These are phyloP conservation scores for Proterorhinus semilunaris DNA, from an alignment of 2,113 vertebrate species.

Conservation along the genomic window DNA sequence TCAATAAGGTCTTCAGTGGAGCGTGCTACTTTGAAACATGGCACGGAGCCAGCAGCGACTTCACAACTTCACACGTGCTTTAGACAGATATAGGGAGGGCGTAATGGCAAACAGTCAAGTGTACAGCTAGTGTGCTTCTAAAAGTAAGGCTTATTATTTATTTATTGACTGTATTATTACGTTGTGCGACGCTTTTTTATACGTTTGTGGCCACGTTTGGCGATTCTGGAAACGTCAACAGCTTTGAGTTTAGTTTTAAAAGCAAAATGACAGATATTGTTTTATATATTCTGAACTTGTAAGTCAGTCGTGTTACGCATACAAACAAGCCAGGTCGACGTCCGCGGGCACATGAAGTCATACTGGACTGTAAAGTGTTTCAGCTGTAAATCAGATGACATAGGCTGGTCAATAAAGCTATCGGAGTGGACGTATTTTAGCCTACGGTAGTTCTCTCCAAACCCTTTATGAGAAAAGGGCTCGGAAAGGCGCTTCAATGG, in stretches of 20 bases:
- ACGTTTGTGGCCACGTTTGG: not conserved
- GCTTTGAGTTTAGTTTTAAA: conserved; percentile 5
- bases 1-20: conserved; percentile 80
- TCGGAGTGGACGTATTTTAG: conserved; percentile 45
- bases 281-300: not conserved
- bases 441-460: conserved; percentile 23
- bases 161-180: not conserved
- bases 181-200: no score
- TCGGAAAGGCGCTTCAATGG: conserved; percentile 52
- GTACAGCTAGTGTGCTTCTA: conserved; percentile 37
- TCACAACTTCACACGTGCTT: conserved; percentile 42
- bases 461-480: conserved; percentile 54
- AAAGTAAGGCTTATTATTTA: not conserved
- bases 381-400: conserved; percentile 59
- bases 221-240: conserved; percentile 32
- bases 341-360: conserved; percentile 23
- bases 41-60: conserved; percentile 61
- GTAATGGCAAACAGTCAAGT: conserved; percentile 43
- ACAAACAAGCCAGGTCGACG: conserved; percentile 10
- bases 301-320: not conserved
- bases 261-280: not conserved
- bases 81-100: conserved; percentile 13
- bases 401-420: conserved; percentile 54
- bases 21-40: conserved; percentile 77
- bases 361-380: conserved; percentile 12